phyloP scores from a whole-genome alignment of 2,113 vertebrate species.

The Perca flavescens region DNA sequence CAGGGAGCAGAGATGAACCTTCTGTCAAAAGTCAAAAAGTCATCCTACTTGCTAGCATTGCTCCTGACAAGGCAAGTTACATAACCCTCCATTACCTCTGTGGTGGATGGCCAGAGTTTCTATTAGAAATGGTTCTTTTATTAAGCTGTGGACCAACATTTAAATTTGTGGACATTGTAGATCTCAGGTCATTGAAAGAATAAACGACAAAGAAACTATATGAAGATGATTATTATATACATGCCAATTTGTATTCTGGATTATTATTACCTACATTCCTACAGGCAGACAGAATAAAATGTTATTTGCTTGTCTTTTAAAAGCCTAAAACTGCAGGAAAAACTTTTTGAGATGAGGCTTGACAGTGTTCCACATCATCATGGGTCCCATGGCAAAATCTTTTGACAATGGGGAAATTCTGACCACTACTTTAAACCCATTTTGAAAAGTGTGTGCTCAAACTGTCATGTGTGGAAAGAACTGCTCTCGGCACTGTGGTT shows the following conservation, averaged over 20 bases:
- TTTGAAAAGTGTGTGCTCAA: conserved; percentile 63
- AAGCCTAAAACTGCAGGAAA: conserved; percentile 2
- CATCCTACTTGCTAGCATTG: conserved; percentile 1
- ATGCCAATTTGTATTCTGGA: neutral
- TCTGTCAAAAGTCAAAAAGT: conserved; percentile 29
- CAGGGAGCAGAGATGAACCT: conserved; percentile 4
- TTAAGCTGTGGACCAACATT: neutral
- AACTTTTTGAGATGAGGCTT: conserved; percentile 25
- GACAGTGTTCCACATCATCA: conserved; percentile 44
- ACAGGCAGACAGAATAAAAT: neutral
- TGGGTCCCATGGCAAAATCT: conserved; percentile 45
- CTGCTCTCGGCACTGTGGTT: conserved; percentile 46
- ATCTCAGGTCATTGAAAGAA: neutral
- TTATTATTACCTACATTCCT: neutral
- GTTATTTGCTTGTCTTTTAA: neutral
- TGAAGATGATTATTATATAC: neutral
- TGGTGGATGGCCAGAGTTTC: neutral
- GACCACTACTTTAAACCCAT: conserved; percentile 55
- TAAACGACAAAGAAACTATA: neutral
- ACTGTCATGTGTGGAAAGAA: conserved; percentile 60
- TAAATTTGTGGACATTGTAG: neutral
- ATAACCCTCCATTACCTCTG: conserved; percentile 24
- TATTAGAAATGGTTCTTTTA: neutral
- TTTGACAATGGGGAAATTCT: conserved; percentile 54
- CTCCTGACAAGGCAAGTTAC: conserved; percentile 35